Evolutionary conservation across 2,888 invertebrate genomes (phyloP).

Genomic region (Hypsopygia costalis): DNA sequence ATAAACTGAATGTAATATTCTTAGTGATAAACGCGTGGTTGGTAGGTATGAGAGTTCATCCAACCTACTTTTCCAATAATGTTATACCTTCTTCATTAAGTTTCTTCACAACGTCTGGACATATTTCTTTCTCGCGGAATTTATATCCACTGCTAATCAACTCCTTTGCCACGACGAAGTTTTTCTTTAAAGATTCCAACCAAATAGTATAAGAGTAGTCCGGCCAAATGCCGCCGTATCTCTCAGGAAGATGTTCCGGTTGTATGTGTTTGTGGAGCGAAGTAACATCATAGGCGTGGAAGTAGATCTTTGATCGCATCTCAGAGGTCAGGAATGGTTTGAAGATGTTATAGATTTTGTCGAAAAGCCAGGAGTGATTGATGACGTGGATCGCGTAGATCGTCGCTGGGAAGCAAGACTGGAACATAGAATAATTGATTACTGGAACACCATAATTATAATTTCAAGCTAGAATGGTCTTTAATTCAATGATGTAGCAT

Average conservation of each 20-base stretch:
- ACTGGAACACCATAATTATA: too few species aligned
- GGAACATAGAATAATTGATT: constrained; percentile 24
- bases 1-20: too few species aligned
- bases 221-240: constrained; percentile 85
- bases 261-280: constrained; percentile 87
- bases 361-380: constrained; percentile 91
- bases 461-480: too few species aligned
- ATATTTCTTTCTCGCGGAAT: constrained; percentile 64
- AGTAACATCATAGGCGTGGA: constrained; percentile 86
- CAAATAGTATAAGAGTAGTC: constrained; percentile 88
- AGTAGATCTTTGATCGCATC: constrained; percentile 84
- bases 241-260: constrained; percentile 85
- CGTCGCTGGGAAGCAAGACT: constrained; percentile 87
- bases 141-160: constrained; percentile 83
- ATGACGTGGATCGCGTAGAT: constrained; percentile 88
- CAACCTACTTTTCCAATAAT: constrained; percentile 32
- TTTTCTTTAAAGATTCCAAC: constrained; percentile 82
- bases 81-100: constrained; percentile 54
- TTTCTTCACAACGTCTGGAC: constrained; percentile 52
- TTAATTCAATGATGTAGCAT: too few species aligned
- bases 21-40: too few species aligned
- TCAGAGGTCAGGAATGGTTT: constrained; percentile 85
- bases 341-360: constrained; percentile 88
- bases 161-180: constrained; percentile 81
- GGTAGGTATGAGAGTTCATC: neutral